These are phyloP conservation scores for Scalopus aquaticus DNA, from an alignment of 2,113 vertebrate species.

Conservation along the genomic window DNA sequence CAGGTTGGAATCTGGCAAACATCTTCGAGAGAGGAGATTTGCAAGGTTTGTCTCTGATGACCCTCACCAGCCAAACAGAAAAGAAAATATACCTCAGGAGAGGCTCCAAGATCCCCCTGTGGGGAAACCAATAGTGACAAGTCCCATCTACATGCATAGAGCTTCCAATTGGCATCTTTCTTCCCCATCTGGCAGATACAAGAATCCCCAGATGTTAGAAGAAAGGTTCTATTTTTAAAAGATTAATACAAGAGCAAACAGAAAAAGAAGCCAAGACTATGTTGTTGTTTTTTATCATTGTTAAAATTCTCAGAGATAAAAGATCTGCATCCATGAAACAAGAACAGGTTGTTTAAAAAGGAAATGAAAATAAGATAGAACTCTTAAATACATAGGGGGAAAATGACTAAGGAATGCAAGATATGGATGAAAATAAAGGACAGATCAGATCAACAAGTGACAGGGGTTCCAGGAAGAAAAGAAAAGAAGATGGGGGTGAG, in stretches of 20 bases:
- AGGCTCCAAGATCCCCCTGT: background rate
- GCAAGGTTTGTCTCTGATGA: background rate
- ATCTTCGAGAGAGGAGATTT: background rate
- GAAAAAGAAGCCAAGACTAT: background rate
- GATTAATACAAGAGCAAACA: background rate
- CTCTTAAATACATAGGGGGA: background rate
- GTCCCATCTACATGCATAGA: background rate
- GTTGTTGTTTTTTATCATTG: no score
- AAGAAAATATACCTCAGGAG: background rate
- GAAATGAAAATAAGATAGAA: background rate
- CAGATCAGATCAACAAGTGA: background rate
- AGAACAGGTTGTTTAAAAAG: background rate
- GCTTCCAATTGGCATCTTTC: background rate
- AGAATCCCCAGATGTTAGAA: background rate
- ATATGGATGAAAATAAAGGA: background rate
- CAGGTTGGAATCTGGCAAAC: background rate
- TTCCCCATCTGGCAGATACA: background rate
- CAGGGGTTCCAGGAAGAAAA: background rate
- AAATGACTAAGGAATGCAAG: background rate
- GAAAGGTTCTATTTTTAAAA: background rate
- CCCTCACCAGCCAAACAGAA: background rate
- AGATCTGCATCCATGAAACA: background rate
- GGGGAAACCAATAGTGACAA: background rate
- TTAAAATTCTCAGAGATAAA: slow-evolving; percentile 1
- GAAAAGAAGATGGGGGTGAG: background rate